Evolutionary conservation across 1,140 invertebrate genomes (phyloP).

Genomic region (Marisa cornuarietis): DNA sequence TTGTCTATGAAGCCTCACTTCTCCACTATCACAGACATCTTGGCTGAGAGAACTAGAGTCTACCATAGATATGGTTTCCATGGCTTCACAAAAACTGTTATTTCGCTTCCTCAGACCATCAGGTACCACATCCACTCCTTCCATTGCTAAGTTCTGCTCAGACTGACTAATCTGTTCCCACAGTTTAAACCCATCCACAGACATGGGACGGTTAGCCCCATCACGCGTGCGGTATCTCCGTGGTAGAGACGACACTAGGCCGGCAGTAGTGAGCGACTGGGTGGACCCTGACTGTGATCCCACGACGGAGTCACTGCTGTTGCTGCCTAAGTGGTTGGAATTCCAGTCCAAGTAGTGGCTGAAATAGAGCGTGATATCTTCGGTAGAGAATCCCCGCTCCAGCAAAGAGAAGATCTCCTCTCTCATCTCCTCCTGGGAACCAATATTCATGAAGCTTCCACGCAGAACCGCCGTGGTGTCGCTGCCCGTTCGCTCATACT

Average conservation of each 20-base stretch:
- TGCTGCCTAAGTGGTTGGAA: slow-evolving; percentile 5
- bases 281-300: neutral
- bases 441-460: slow-evolving; percentile 18
- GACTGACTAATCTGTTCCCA: slow-evolving; percentile 25
- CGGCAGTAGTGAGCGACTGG: slow-evolving; percentile 10
- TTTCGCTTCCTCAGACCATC: slow-evolving; percentile 8
- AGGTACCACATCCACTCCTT: neutral
- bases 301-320: neutral
- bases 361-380: slow-evolving; percentile 21
- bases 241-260: slow-evolving; percentile 1
- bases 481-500: neutral
- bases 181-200: slow-evolving; percentile 26
- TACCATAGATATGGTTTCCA: neutral
- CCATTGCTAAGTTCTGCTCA: slow-evolving; percentile 24
- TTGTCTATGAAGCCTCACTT: slow-evolving; percentile 1
- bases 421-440: slow-evolving; percentile 22
- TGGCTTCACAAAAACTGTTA: slow-evolving; percentile 23
- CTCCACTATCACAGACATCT: no score
- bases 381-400: slow-evolving; percentile 26
- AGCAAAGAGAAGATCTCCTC: slow-evolving; percentile 35
- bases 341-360: slow-evolving; percentile 17
- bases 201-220: slow-evolving; percentile 24
- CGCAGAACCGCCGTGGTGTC: slow-evolving; percentile 1
- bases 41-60: neutral
- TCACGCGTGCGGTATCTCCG: neutral